phyloP scores from a whole-genome alignment of 2,113 vertebrate genomes.

The Phainopepla nitens region DNA sequence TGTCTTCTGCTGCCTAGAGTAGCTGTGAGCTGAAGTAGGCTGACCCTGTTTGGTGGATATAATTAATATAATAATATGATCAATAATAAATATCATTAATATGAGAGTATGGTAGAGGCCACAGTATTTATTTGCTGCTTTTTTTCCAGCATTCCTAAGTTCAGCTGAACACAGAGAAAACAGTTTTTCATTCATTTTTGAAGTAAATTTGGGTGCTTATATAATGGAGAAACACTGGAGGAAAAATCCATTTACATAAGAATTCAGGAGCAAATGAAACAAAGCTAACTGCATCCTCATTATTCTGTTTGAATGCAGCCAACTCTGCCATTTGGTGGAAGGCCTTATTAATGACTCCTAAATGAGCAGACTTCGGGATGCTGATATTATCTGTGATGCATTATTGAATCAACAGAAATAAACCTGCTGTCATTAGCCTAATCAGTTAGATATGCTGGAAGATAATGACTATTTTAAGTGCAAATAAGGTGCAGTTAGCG shows the following conservation, averaged over 20 bases:
- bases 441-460: constrained; percentile 3
- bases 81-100: not conserved
- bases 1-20: not conserved
- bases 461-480: not conserved
- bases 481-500: constrained; percentile 11
- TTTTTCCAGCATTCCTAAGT: not conserved
- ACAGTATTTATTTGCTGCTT: not conserved
- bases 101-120: not conserved
- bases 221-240: not conserved
- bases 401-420: constrained; percentile 39
- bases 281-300: not conserved
- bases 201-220: not conserved
- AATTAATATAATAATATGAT: not conserved
- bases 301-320: not conserved
- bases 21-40: not conserved
- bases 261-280: not conserved
- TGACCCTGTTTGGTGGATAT: not conserved
- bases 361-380: not conserved
- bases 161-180: not conserved
- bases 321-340: not conserved
- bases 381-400: not conserved
- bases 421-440: constrained; percentile 32
- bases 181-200: not conserved
- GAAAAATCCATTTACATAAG: not conserved
- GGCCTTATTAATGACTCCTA: not conserved